Evolutionary conservation across 2,888 invertebrate species (phyloP).

Genomic region (Catonia carolina): DNA sequence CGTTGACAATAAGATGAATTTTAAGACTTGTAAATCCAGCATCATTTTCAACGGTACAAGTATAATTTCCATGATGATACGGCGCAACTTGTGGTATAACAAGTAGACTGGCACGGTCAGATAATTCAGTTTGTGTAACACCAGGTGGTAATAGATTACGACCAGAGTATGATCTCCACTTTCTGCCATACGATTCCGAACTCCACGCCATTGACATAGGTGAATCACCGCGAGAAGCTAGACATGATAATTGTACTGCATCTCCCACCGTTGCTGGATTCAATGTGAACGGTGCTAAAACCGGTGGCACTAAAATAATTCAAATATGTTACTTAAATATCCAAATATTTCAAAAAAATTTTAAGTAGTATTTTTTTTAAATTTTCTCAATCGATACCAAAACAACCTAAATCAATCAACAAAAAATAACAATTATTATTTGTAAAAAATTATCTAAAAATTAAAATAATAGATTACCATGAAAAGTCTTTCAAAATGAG

Average conservation of each 20-base stretch:
- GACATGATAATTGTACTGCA: slow-evolving; percentile 38
- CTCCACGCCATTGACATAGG: slow-evolving; percentile 39
- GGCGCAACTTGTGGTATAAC: slow-evolving; percentile 28
- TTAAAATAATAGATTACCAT: no score
- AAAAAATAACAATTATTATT: no score
- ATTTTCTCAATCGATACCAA: no score
- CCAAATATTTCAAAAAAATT: no score
- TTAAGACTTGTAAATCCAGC: slow-evolving; percentile 62
- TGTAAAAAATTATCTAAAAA: no score
- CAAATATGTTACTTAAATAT: no score
- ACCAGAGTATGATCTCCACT: background rate
- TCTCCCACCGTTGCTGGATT: slow-evolving; percentile 35
- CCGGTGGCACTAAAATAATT: slow-evolving; percentile 38
- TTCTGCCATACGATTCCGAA: slow-evolving; percentile 18
- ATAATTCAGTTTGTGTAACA: slow-evolving; percentile 8
- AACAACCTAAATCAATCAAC: no score
- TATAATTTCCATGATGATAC: slow-evolving; percentile 63
- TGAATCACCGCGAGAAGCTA: slow-evolving; percentile 38
- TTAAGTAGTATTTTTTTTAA: no score
- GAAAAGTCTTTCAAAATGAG: no score
- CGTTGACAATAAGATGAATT: slow-evolving; percentile 63
- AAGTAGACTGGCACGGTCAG: slow-evolving; percentile 30
- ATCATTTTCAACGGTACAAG: slow-evolving; percentile 63
- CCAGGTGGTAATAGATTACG: slow-evolving; percentile 14
- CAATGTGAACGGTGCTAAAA: slow-evolving; percentile 37